These are phyloP conservation scores for Drosophila biarmipes DNA, from an alignment of 1,140 invertebrate genomes.

Conservation along the genomic window DNA sequence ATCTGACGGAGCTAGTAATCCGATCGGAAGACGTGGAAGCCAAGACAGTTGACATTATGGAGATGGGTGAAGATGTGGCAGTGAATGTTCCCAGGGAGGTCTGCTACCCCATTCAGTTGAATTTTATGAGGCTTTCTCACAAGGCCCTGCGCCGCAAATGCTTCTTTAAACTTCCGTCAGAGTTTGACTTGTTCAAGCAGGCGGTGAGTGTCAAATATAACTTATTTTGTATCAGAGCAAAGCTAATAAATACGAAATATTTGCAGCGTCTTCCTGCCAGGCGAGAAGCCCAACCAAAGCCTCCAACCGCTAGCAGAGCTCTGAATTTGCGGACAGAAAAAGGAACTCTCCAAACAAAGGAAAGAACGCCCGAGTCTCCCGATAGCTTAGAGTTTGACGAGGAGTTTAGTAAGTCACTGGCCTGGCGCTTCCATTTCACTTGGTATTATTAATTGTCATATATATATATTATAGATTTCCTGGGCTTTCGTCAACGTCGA, in stretches of 20 bases:
- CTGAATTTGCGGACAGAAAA: not conserved
- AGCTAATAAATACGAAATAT: no score
- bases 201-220: conserved; percentile 23
- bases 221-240: not conserved
- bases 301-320: not conserved
- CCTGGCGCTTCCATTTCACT: not conserved
- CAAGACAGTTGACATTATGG: not conserved
- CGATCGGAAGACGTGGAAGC: conserved; percentile 12
- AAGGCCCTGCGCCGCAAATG: conserved; percentile 28
- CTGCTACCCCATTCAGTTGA: conserved; percentile 25
- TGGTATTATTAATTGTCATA: not conserved
- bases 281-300: conserved; percentile 7
- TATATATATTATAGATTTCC: conserved; percentile 36
- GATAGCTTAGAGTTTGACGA: conserved; percentile 54
- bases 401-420: conserved; percentile 33
- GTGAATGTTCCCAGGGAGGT: conserved; percentile 35
- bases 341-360: not conserved
- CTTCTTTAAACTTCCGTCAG: conserved; percentile 40
- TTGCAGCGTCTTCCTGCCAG: conserved; percentile 40
- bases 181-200: conserved; percentile 48
- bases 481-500: conserved; percentile 45
- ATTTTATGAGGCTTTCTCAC: conserved; percentile 36
- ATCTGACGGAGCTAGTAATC: not conserved
- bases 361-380: not conserved
- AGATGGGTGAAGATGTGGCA: conserved; percentile 32